These are phyloP conservation scores for Taxidea taxus DNA, from an alignment of 2,113 vertebrate genomes.

Conservation along the genomic window DNA sequence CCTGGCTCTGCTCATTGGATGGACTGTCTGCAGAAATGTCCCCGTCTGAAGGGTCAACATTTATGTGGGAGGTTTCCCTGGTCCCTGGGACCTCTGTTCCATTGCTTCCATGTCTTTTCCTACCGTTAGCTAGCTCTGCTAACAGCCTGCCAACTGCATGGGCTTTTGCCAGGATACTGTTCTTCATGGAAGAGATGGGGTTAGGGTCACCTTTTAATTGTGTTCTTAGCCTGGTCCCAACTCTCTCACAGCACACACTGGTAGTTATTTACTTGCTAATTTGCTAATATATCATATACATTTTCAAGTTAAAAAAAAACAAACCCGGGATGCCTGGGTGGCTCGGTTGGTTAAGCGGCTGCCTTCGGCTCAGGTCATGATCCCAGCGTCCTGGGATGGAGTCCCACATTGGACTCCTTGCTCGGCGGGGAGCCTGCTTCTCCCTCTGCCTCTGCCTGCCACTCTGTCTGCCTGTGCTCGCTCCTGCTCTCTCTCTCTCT, in stretches of 20 bases:
- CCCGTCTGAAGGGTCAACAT: neutral
- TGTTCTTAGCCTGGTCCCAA: neutral
- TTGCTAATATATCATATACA: neutral
- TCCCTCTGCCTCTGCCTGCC: too few relatives aligned
- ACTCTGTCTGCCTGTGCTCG: too few relatives aligned
- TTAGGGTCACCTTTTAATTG: neutral
- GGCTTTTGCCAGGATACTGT: neutral
- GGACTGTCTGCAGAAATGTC: neutral
- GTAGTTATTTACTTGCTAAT: neutral
- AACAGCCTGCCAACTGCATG: rapidly evolving
- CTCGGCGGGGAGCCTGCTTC: too few relatives aligned
- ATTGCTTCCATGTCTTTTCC: neutral
- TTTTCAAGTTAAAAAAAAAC: neutral
- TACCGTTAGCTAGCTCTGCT: neutral
- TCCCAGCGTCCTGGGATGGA: too few relatives aligned
- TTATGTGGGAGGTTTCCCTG: neutral
- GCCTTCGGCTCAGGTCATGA: too few relatives aligned
- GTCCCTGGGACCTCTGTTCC: neutral
- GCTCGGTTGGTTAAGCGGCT: too few relatives aligned
- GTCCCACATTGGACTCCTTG: too few relatives aligned
- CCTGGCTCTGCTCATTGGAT: neutral
- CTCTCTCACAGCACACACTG: neutral
- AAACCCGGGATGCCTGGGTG: too few relatives aligned
- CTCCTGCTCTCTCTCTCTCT: too few relatives aligned
- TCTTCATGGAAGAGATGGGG: neutral